These are phyloP conservation scores for Ochotona princeps DNA, from an alignment of 2,113 vertebrate species.

Conservation along the genomic window DNA sequence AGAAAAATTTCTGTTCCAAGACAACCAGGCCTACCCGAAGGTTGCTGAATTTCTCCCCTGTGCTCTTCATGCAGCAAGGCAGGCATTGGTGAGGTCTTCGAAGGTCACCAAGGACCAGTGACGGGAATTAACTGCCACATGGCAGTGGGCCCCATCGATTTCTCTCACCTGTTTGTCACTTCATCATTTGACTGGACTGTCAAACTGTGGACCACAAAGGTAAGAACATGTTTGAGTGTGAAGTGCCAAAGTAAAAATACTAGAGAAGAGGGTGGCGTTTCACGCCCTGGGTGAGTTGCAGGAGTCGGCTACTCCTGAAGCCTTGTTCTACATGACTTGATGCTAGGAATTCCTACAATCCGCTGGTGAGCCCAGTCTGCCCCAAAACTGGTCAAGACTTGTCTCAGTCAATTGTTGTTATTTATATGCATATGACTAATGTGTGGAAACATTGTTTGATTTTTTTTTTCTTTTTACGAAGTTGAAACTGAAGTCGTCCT, in stretches of 20 bases:
- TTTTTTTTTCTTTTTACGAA: background rate
- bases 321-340: background rate
- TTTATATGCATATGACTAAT: background rate
- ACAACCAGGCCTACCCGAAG: background rate
- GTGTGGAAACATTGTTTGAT: background rate
- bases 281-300: background rate
- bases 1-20: background rate
- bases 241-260: background rate
- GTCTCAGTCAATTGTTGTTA: background rate
- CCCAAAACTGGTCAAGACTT: background rate
- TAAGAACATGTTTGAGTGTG: conserved; percentile 75
- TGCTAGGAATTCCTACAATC: background rate
- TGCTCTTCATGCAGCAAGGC: conserved; percentile 91
- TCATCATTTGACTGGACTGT: conserved; percentile 99
- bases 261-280: background rate
- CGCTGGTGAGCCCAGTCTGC: background rate
- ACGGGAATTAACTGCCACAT: conserved; percentile 98
- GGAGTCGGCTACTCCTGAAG: background rate
- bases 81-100: conserved; percentile 97
- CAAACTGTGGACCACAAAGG: conserved; percentile 99
- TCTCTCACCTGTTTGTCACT: conserved; percentile 97
- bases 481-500: background rate
- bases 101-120: conserved; percentile 98
- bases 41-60: conserved; percentile 33
- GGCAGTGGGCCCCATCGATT: conserved; percentile 95